Evolutionary conservation across 1,140 invertebrate genomes (phyloP).

Genomic region (Drosophila bifasciata): DNA sequence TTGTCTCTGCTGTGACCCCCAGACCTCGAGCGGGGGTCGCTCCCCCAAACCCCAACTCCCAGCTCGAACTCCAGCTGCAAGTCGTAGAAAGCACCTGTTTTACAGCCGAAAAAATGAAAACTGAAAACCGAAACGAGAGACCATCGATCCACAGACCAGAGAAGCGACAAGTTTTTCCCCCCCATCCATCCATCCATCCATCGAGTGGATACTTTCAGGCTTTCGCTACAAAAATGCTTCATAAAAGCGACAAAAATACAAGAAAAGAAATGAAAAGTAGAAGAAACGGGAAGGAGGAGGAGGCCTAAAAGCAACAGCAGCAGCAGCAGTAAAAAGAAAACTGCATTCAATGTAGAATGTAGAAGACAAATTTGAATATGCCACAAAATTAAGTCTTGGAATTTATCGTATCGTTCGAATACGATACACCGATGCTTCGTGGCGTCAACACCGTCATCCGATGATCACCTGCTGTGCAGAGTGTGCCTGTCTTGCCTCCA

Average conservation of each 20-base stretch:
- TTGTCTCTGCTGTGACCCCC: slow-evolving; percentile 38
- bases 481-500: slow-evolving; percentile 1
- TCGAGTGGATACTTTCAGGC: slow-evolving; percentile 48
- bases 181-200: too few relatives aligned
- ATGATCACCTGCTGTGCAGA: slow-evolving; percentile 60
- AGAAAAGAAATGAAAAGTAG: slow-evolving; percentile 38
- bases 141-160: too few relatives aligned
- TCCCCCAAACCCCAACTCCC: slow-evolving; percentile 3
- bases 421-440: not conserved
- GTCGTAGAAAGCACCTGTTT: slow-evolving; percentile 76
- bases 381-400: slow-evolving; percentile 64
- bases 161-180: slow-evolving; percentile 71
- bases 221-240: slow-evolving; percentile 81
- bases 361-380: slow-evolving; percentile 64
- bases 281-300: slow-evolving; percentile 30
- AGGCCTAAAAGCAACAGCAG: slow-evolving; percentile 22
- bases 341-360: slow-evolving; percentile 64
- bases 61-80: slow-evolving; percentile 5
- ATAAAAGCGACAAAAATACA: slow-evolving; percentile 62
- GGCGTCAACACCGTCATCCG: slow-evolving; percentile 48
- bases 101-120: slow-evolving; percentile 53
- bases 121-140: slow-evolving; percentile 42
- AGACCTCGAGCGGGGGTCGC: slow-evolving; percentile 16
- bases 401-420: slow-evolving; percentile 54
- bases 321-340: slow-evolving; percentile 23